Evolutionary conservation across 2,113 vertebrate species (phyloP), one percentile per base, ranked within the genome.

Genomic region (Phodopus roborovskii): DNA sequence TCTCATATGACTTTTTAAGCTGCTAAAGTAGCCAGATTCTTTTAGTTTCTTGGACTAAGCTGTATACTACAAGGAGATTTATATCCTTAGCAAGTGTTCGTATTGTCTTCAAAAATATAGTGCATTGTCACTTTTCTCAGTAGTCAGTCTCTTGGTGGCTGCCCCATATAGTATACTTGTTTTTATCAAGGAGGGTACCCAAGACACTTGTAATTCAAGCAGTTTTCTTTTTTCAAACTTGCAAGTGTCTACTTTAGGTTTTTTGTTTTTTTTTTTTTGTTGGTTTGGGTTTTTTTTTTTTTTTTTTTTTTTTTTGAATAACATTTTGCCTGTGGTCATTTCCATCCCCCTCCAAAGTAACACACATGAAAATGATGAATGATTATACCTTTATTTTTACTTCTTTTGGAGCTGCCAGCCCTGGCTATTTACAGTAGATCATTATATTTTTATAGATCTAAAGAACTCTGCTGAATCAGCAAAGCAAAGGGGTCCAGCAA

Each of bases 391-490:
- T 97, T 97, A 95, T 97, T 97, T 98, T 98, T 98, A 97, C 97
- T 97, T 97, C 94, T 96, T 97, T 97, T 95, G 90, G 93, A 97
- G 96, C 88, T 97, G 90, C 94, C 94, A 97, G 48, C 64, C 88
- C 86, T 92, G 95, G 95, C 91, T 97, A 97, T 96, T 97, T 97
- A 97, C 92, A 96, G 90, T 94, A 92, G 93, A 97, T 97, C 95
- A 97, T 98, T 97, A 98, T 97, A 95, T 97, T 97, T 97, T 97
- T 97, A 97, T 97, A 96, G 97, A 96, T 97, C 94, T 90, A 93
- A 88, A 96, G 90, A 48, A 94, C 90, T 97, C 87, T 97, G 97
- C 97, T 97, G 96, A 97, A 93, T 97, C 96, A 97, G 97, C 97
- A 98, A 97, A 97, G 90, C 75, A 81, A 93, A 96, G 85, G 94